Base-by-base conservation (phyloP, 2,888 invertebrate species). In the Temnothorax ravouxi region DNA sequence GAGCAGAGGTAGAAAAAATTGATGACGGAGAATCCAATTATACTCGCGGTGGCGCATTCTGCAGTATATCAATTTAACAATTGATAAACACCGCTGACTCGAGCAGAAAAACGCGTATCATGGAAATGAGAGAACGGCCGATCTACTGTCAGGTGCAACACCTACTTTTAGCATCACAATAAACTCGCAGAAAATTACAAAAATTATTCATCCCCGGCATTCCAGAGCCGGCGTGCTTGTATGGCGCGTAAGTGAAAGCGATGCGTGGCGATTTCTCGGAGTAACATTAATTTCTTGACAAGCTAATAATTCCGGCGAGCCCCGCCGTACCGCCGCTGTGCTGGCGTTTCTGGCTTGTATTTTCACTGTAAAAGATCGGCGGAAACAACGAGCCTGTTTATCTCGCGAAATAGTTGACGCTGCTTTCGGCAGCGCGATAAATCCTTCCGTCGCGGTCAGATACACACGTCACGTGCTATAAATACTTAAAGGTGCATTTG, bases 381-480 rank as follows among this genome's bases (percentile, higher is more conserved):
- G 82, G 81, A 86, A 86, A 89, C 87, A 89, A 86, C 83, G 89
- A 72, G 77, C 66, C 85, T 89, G 89, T 89, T 88, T 89, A 89
- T 87, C 88, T 61, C 89, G 84, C n/a, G 81, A 54, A 88, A 89
- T 88, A 85, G 85, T 86, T 89, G 85, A 66, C 89, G 89, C 66
- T 59, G 87, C 89, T 89, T 89, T 89, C 89, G 89, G 86, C 89
- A 89, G 77, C 83, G 84, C 83, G 88, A 89, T 89, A 88, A 89
- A 89, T 89, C 88, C 86, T 86, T 84, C 77, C 80, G 74, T 67
- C 86, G 85, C 84, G 87, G 83, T 89, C 86, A 83, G 84, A 89
- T 86, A 84, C 88, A 71, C 72, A 69, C 89, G 89, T 88, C 85
- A 88, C 85, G 75, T 83, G 62, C 90, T 88, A 90, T 89, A 89